These are phyloP conservation scores for Xiphorhynchus erythropygius DNA, from an alignment of 2,797 vertebrate genomes.

Conservation along the genomic window DNA sequence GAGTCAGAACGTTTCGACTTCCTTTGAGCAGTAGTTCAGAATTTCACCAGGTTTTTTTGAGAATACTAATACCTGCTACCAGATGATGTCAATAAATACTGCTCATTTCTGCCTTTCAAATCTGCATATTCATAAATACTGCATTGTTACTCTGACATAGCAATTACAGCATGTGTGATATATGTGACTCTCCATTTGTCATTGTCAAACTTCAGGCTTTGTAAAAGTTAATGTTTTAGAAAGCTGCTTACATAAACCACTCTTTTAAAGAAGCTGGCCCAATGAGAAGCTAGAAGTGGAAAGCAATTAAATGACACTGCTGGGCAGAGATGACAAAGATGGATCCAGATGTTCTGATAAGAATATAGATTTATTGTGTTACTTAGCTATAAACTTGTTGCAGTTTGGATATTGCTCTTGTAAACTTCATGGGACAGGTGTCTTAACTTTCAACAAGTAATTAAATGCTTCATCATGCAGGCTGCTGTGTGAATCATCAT, in stretches of 20 bases:
- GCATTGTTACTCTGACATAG: fast-evolving
- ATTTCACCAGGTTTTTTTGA: background rate
- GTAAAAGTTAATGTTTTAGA: background rate
- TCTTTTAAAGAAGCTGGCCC: background rate
- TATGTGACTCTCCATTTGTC: background rate
- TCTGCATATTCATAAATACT: background rate
- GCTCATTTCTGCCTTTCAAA: background rate
- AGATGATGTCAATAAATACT: background rate
- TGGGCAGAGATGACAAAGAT: background rate
- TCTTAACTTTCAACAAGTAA: background rate
- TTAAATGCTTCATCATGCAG: background rate
- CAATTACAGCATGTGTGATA: background rate
- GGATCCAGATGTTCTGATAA: conserved; percentile 1
- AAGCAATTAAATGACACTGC: conserved; percentile 1
- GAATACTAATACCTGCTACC: background rate
- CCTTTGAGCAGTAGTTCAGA: background rate
- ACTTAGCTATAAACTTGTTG: background rate
- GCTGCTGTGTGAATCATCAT: background rate
- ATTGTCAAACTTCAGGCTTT: background rate
- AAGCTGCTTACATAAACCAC: background rate
- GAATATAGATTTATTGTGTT: background rate
- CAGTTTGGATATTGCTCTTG: background rate
- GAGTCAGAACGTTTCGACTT: background rate
- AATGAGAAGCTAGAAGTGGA: background rate
- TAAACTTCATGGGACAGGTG: background rate